These are phyloP conservation scores for Neopelma chrysocephalum DNA, from an alignment of 2,797 vertebrate species.

Conservation along the genomic window DNA sequence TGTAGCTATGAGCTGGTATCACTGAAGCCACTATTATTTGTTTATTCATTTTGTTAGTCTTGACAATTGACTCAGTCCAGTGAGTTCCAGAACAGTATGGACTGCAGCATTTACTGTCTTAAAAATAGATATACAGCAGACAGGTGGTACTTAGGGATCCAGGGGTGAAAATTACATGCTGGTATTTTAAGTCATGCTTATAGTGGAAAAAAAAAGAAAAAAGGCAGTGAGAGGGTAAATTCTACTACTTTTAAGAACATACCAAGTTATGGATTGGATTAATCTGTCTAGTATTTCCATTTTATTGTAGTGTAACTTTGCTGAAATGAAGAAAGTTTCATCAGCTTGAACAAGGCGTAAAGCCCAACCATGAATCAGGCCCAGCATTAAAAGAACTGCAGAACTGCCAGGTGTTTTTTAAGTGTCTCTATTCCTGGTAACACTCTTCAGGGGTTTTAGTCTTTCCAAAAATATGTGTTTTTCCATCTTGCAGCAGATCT, in stretches of 20 bases:
- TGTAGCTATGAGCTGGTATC: not conserved
- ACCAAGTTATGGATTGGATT: not conserved
- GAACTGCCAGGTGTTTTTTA: not conserved
- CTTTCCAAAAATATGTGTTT: not conserved
- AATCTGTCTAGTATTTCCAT: not conserved
- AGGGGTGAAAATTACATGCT: not conserved
- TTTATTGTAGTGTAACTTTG: not conserved
- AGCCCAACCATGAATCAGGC: not conserved
- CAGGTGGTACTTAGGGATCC: not conserved
- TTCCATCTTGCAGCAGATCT: not conserved
- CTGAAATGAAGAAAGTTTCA: not conserved
- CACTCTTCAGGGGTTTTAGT: not conserved
- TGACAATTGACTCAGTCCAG: not conserved
- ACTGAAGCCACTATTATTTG: not conserved
- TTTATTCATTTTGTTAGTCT: slow-evolving; percentile 25
- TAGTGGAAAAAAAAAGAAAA: not conserved
- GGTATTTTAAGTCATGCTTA: not conserved
- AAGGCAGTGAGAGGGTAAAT: accelerated
- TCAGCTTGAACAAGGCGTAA: not conserved
- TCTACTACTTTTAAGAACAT: not conserved
- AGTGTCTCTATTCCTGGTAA: not conserved
- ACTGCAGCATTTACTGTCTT: not conserved
- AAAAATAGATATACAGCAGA: not conserved
- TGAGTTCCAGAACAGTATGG: not conserved
- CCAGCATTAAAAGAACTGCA: not conserved